These are phyloP conservation scores for Drosophila fungiperda DNA, from an alignment of 2,888 invertebrate genomes.

Conservation along the genomic window DNA sequence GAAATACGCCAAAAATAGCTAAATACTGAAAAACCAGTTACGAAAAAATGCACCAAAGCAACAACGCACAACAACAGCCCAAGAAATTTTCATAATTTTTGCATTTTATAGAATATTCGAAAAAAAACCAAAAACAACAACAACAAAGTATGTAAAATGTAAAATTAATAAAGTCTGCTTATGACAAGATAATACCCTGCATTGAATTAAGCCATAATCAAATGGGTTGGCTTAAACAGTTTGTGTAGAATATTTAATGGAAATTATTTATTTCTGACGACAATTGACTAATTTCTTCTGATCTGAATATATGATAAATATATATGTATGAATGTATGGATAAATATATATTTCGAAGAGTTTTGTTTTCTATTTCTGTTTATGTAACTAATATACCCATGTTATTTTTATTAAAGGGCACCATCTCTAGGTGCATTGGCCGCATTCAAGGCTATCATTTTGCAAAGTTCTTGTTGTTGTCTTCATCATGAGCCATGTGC, in stretches of 20 bases:
- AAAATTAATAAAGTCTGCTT: neutral
- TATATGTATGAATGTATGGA: neutral
- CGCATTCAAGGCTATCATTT: slow-evolving; percentile 57
- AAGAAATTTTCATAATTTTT: slow-evolving; percentile 77
- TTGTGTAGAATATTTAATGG: neutral
- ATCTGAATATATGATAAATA: neutral
- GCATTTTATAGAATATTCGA: slow-evolving; percentile 74
- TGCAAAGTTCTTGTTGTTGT: slow-evolving; percentile 21
- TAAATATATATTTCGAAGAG: neutral
- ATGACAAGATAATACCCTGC: slow-evolving; percentile 38
- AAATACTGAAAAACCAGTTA: slow-evolving; percentile 77
- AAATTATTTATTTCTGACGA: neutral
- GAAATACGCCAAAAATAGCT: slow-evolving; percentile 81
- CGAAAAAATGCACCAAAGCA: slow-evolving; percentile 52
- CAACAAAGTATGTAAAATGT: slow-evolving; percentile 25
- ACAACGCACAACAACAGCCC: slow-evolving; percentile 18
- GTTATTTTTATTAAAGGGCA: slow-evolving; percentile 5
- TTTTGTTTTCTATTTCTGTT: neutral
- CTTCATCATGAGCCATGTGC: slow-evolving; percentile 32
- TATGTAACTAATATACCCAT: slow-evolving; percentile 37
- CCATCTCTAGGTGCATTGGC: slow-evolving; percentile 51
- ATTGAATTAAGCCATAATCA: neutral
- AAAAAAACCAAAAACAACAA: slow-evolving; percentile 18
- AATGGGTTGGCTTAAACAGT: neutral
- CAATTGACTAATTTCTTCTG: neutral